Percentiles rank a stretch among this genome's conserved stretches.
Conservation (phyloP, 2,113 vertebrate genomes). For the Aythya baeri region DNA sequence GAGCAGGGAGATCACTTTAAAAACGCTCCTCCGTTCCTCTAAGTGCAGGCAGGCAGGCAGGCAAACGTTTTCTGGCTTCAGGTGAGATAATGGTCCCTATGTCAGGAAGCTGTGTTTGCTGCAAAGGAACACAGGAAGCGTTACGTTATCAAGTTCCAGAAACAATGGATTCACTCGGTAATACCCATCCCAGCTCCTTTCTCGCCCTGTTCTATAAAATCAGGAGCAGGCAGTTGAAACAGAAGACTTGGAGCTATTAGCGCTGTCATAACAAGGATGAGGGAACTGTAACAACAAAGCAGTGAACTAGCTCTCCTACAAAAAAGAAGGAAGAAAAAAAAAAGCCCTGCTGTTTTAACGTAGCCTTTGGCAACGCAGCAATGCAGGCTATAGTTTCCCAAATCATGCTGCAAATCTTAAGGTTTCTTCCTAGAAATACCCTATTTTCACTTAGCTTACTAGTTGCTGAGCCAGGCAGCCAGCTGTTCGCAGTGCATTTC, state of each 20-base stretch:
- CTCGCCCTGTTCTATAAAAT: background rate
- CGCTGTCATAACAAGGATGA: background rate
- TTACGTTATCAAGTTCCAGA: background rate
- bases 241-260: background rate
- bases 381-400: background rate
- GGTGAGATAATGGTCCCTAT: slow-evolving; percentile 40
- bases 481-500: background rate
- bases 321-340: background rate
- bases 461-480: slow-evolving; percentile 10
- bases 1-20: background rate
- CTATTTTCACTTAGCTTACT: background rate
- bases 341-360: slow-evolving; percentile 13
- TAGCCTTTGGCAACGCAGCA: slow-evolving; percentile 21
- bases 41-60: background rate
- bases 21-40: background rate
- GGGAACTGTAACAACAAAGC: slow-evolving; percentile 4
- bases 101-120: slow-evolving; percentile 29
- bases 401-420: background rate
- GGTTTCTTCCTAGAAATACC: slow-evolving; percentile 24
- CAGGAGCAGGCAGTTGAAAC: background rate
- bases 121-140: background rate
- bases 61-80: slow-evolving; percentile 14
- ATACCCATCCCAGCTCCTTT: background rate
- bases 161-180: slow-evolving; percentile 10
- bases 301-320: background rate